Evolutionary conservation across 2,113 vertebrate species (phyloP), one percentile per base, ranked within the genome.

Genomic region (Anarrhichthys ocellatus): DNA sequence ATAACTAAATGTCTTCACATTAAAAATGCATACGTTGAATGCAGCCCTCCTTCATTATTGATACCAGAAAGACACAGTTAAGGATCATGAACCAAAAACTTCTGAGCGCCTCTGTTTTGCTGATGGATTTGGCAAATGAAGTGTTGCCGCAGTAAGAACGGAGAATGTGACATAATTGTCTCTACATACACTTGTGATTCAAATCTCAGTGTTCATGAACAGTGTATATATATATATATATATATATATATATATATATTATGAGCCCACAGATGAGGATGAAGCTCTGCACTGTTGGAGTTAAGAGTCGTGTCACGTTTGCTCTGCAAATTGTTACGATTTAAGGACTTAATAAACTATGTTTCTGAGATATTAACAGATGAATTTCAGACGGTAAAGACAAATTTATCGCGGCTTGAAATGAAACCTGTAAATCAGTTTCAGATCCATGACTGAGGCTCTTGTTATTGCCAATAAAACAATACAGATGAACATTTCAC

Each of bases 381-480:
- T 34, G 76, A 86, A 83, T 86, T 89, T 82, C 75, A 83, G 69
- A 85, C 77, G 69, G 38, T 81, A 54, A 82, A 76, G 83, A 85
- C 36, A 86, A 83, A 88, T 89, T 84, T 89, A 86, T 62, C 68
- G 68, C 74, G 2, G 69, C 76, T 83, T 38, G 56, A 83, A 89
- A 86, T 88, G 77, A 92, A 83, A 86, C 62, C 88, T 85, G 70
- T 91, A 88, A 91, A 87, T 92, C 87, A 83, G 58, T 46, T 63
- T 73, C 78, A 59, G 74, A 38, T 77, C 58, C 78, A 38, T 14
- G 59, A 74, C 73, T 69, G 73, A 48, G 73, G 58, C 59, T 80
- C 63, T 58, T 67, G 48, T 88, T 80, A 86, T 70, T 74, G 77
- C 83, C 77, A 74, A 59, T 83, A 75, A 84, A 83, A 80, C 65